Conservation (phyloP, 2,888 invertebrate species). For the Agelastica alni region DNA sequence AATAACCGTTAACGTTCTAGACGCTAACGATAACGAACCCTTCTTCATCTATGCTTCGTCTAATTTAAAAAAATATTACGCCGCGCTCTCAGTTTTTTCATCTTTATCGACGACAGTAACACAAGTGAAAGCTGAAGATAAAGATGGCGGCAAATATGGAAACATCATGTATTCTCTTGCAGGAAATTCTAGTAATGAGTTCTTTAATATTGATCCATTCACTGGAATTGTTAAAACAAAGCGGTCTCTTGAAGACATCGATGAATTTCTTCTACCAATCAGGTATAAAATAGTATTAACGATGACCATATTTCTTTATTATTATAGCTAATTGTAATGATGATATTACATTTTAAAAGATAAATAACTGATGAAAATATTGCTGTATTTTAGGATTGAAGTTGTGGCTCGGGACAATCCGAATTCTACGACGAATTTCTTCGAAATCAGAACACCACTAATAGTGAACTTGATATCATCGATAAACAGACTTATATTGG, state of each 20-base stretch:
- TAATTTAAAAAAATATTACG: conserved; percentile 71
- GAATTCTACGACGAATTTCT: conserved; percentile 64
- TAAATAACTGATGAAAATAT: too few species aligned
- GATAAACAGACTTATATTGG: conserved; percentile 76
- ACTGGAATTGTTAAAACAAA: conserved; percentile 79
- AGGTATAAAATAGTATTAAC: not conserved
- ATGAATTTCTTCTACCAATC: conserved; percentile 69
- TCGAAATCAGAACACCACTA: conserved; percentile 63
- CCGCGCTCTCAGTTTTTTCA: conserved; percentile 75
- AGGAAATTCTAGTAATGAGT: conserved; percentile 60
- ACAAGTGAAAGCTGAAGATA: conserved; percentile 84
- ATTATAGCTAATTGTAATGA: too few species aligned
- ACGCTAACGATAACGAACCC: conserved; percentile 90
- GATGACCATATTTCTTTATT: too few species aligned
- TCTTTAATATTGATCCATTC: conserved; percentile 73
- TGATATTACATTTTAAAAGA: not conserved
- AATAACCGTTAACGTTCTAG: conserved; percentile 80
- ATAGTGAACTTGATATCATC: conserved; percentile 80
- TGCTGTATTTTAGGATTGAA: conserved; percentile 61
- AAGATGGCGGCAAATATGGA: conserved; percentile 83
- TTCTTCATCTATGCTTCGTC: conserved; percentile 72
- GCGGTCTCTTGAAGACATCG: conserved; percentile 71
- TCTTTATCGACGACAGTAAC: conserved; percentile 76
- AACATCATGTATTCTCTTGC: conserved; percentile 69
- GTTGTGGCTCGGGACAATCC: conserved; percentile 79